Evolutionary conservation across 2,113 vertebrate species (phyloP).

Genomic region (Stomatorhinus ivindoensis): DNA sequence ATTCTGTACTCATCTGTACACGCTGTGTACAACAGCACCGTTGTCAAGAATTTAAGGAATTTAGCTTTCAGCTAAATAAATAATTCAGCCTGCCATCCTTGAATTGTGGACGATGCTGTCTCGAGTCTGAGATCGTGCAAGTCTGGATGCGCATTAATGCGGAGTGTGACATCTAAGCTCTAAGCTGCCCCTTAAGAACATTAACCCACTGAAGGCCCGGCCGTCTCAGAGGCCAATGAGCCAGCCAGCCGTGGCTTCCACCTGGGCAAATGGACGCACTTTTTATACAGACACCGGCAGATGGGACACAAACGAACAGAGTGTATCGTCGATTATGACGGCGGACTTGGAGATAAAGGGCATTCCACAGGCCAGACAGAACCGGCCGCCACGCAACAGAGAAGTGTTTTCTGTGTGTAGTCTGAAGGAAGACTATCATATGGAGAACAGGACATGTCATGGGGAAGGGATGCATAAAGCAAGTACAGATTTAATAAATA

Average conservation of each 20-base stretch:
- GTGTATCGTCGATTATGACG: neutral
- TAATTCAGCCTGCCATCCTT: neutral
- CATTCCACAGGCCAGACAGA: neutral
- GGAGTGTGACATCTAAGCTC: neutral
- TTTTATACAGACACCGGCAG: neutral
- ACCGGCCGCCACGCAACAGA: neutral
- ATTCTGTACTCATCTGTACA: neutral
- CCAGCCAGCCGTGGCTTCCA: neutral
- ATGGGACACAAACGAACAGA: neutral
- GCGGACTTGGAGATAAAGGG: neutral
- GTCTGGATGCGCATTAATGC: neutral
- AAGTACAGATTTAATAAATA: neutral
- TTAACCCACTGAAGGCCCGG: neutral
- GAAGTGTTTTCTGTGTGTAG: neutral
- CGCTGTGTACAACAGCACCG: neutral
- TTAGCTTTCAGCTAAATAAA: neutral
- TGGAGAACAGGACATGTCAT: neutral
- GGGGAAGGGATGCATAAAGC: neutral
- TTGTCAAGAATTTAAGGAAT: slow-evolving; percentile 2
- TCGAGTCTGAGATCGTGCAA: neutral
- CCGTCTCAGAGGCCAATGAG: neutral
- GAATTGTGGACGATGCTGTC: neutral
- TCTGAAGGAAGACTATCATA: neutral
- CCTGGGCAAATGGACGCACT: neutral
- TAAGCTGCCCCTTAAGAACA: neutral